Evolutionary conservation across 1,140 invertebrate genomes (phyloP).

Genomic region (Rhopalosiphum padi): DNA sequence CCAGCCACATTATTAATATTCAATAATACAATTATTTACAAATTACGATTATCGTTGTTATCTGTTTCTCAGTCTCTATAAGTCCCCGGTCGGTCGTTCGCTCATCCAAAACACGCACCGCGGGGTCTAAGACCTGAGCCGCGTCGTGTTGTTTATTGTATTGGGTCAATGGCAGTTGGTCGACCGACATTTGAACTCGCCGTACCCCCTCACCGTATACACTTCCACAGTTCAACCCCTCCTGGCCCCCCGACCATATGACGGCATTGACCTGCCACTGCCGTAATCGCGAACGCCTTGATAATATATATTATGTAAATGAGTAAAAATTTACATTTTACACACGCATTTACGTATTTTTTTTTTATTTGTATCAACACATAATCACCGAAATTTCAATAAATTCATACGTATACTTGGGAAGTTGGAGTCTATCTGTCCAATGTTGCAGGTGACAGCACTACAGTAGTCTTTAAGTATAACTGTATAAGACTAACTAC

Average conservation of each 20-base stretch:
- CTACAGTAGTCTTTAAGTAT: too few relatives aligned
- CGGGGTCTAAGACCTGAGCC: constrained; percentile 4
- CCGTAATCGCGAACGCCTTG: background rate
- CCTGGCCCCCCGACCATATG: background rate
- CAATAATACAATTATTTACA: background rate
- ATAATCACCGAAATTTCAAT: too few relatives aligned
- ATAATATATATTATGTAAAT: background rate
- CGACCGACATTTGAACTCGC: constrained; percentile 36
- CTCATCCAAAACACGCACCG: background rate
- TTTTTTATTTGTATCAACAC: background rate
- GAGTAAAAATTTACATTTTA: constrained; percentile 6
- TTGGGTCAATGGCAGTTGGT: constrained; percentile 42
- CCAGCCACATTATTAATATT: background rate
- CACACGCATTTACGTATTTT: background rate
- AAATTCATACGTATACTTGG: too few relatives aligned
- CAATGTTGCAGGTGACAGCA: too few relatives aligned
- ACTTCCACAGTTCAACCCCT: background rate
- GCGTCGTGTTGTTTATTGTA: background rate
- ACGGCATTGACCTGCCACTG: background rate
- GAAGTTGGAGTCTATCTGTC: too few relatives aligned
- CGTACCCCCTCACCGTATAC: background rate
- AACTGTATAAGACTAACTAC: too few relatives aligned
- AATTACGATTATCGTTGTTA: background rate
- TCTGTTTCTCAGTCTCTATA: background rate
- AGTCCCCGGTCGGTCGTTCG: background rate